A percentile compares a stretch with the other conserved stretches of the same genome.
These are phyloP conservation scores for Aurelia sp. DNA, from an alignment of 30 jellyfish, hydroid and myxozoan species.

Conservation along the genomic window DNA sequence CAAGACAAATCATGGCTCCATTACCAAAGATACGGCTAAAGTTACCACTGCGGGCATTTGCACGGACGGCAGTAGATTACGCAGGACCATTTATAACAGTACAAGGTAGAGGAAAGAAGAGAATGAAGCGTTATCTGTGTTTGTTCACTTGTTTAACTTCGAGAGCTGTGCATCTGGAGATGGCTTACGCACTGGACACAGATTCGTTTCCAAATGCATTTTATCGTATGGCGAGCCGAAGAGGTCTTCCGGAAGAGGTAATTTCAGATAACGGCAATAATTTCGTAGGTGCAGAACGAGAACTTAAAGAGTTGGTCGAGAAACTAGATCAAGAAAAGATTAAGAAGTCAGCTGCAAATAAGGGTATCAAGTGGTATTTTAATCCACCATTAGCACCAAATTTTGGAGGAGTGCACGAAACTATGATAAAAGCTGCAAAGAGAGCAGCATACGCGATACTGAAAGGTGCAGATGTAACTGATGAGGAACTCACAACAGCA, in stretches of 20 bases:
- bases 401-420: constrained; percentile 54
- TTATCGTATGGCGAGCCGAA: constrained; percentile 30
- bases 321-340: constrained; percentile 30
- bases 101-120: constrained; percentile 39
- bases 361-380: constrained; percentile 56
- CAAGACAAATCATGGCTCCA: constrained; percentile 64
- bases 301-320: constrained; percentile 37
- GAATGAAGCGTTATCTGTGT: constrained; percentile 27
- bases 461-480: constrained; percentile 26
- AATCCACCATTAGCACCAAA: constrained; percentile 76
- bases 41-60: constrained; percentile 49
- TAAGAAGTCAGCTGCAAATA: constrained; percentile 48
- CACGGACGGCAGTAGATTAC: constrained; percentile 53
- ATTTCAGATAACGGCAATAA: constrained; percentile 32
- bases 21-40: constrained; percentile 32
- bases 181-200: constrained; percentile 56
- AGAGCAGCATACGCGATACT: constrained; percentile 36
- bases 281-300: constrained; percentile 47
- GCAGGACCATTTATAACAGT: constrained; percentile 59
- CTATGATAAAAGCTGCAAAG: constrained; percentile 43
- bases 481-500: constrained; percentile 26
- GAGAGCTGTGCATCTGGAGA: constrained; percentile 72
- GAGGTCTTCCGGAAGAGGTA: constrained; percentile 56
- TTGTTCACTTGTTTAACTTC: constrained; percentile 16
- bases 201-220: constrained; percentile 64